phyloP scores from a whole-genome alignment of 2,113 vertebrate genomes.

The Podarcis cretensis region DNA sequence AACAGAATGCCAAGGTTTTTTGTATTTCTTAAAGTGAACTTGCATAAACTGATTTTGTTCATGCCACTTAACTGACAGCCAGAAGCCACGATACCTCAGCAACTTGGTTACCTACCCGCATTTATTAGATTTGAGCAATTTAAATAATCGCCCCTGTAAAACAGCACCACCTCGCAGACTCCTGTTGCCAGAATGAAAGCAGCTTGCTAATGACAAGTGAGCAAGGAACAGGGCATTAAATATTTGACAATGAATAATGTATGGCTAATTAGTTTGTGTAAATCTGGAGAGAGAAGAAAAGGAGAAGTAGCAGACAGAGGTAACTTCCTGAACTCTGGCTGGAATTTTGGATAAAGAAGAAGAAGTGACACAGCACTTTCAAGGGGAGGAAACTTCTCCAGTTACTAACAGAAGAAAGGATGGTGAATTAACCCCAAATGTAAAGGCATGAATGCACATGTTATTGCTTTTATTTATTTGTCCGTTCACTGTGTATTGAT shows the following conservation, averaged over 20 bases:
- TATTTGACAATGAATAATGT: slow-evolving; percentile 53
- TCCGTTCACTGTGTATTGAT: background rate
- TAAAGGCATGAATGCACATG: background rate
- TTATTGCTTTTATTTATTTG: slow-evolving; percentile 7
- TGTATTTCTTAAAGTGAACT: slow-evolving; percentile 1
- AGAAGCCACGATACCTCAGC: slow-evolving; percentile 40
- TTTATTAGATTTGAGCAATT: slow-evolving; percentile 80
- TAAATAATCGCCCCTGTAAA: slow-evolving; percentile 79
- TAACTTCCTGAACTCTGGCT: slow-evolving; percentile 79
- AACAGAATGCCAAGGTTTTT: background rate
- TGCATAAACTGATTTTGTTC: slow-evolving; percentile 51
- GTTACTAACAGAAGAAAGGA: slow-evolving; percentile 48
- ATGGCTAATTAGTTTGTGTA: slow-evolving; percentile 28
- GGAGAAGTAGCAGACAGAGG: slow-evolving; percentile 66
- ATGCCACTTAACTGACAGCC: slow-evolving; percentile 35
- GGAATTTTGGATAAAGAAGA: slow-evolving; percentile 82
- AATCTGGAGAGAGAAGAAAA: slow-evolving; percentile 54
- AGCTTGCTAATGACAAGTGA: slow-evolving; percentile 47
- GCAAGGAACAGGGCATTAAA: slow-evolving; percentile 4
- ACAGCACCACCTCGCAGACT: slow-evolving; percentile 75
- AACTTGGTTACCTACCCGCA: slow-evolving; percentile 75
- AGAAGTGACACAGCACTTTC: slow-evolving; percentile 86
- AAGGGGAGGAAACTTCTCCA: slow-evolving; percentile 63
- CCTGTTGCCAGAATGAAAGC: slow-evolving; percentile 47
- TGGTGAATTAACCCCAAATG: slow-evolving; percentile 25